Evolutionary conservation across 2,113 vertebrate genomes (phyloP).

Genomic region (Cololabis saira): DNA sequence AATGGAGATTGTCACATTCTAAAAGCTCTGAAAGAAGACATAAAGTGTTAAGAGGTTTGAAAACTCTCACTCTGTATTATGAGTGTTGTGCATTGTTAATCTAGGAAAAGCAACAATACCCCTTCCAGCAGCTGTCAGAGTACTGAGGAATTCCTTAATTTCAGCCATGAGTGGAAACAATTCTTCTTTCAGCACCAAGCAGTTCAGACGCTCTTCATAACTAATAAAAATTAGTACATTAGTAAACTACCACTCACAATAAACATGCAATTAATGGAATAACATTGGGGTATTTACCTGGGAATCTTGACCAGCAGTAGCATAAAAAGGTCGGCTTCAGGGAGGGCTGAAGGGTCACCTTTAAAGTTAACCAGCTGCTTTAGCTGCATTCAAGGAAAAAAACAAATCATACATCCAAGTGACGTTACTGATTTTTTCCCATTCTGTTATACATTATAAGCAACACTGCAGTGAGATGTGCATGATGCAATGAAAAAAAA

Average conservation of each 20-base stretch:
- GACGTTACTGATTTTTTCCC: background rate
- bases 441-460: background rate
- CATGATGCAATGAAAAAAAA: background rate
- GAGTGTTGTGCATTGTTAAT: background rate
- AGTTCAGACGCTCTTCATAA: constrained; percentile 77
- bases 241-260: background rate
- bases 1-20: constrained; percentile 81
- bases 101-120: constrained; percentile 64
- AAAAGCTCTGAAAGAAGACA: constrained; percentile 78
- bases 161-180: constrained; percentile 79
- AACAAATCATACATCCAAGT: background rate
- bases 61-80: background rate
- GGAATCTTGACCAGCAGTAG: constrained; percentile 79
- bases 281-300: constrained; percentile 66
- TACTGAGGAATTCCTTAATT: constrained; percentile 71
- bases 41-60: background rate
- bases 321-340: constrained; percentile 84
- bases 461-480: background rate
- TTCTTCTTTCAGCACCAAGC: constrained; percentile 85
- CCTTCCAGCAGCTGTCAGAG: constrained; percentile 74
- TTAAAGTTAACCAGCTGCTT: constrained; percentile 75
- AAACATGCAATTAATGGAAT: background rate
- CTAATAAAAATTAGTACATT: constrained; percentile 57
- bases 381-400: constrained; percentile 64
- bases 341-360: constrained; percentile 69